Evolutionary conservation across 2,113 vertebrate genomes (phyloP), one percentile per base, ranked within the genome.

Genomic region (Siniperca chuatsi): DNA sequence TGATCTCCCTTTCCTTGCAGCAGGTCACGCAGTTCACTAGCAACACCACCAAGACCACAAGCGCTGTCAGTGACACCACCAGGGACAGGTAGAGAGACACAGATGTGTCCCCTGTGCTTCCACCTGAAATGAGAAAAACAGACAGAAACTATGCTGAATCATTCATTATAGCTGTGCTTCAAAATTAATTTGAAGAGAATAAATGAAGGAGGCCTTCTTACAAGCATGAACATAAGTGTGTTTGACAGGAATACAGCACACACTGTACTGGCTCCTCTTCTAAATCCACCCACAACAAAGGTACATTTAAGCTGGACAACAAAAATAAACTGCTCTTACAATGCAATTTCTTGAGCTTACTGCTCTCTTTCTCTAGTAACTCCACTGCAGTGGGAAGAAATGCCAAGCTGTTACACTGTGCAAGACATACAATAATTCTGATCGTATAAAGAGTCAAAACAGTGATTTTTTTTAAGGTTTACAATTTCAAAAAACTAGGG

Each of bases 1-100:
- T 96, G 92, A 99, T 99, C 93, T 98, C 97, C 0, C 95, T 96
- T 82, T 98, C 97, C 93, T 99, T 99, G 93, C 98, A 99, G 96
- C 98, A 99, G 94, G 96, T 98, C 62, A 97, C 95, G 83, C 98
- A 99, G 93, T 98, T 98, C 65, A 96, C 94, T 44, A 98, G 93
- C 89, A 97, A 72, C 70, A 98, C 92, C 44, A 97, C 93, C 87
- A 98, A 89, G 25, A 96, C 92, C 62, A 97, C 88, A 29, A 99
- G 94, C 65, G 94, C 94, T 73, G 96, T 96, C 65, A 97, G 42
- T 25, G 97, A 98, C 61, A 98, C 93, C 86, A 96, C 72, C 93
- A 98, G 92, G 75, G 97, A 94, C 55, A 96, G 86, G 67, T 64
- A 91, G 50, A 94, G 75, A 33, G 93, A 92, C 52, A 86, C 73